Conservation (phyloP, 1,140 invertebrate genomes). For the Microplitis mediator region DNA sequence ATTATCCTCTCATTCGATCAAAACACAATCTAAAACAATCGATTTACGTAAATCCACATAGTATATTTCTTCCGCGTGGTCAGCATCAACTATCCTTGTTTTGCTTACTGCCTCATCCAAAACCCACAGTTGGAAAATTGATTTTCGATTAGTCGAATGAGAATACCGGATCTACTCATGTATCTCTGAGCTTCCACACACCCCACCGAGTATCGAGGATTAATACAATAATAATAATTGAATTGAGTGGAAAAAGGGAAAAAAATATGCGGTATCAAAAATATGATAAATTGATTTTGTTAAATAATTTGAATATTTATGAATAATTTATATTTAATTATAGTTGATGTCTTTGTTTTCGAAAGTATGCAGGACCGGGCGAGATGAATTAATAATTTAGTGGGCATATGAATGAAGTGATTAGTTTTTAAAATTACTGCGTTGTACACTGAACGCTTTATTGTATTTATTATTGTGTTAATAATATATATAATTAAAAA, state of each 20-base stretch:
- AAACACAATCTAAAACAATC: conserved; percentile 36
- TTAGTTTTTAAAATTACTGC: no score
- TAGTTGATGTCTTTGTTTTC: no score
- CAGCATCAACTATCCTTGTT: conserved; percentile 20
- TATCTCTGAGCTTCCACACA: conserved; percentile 2
- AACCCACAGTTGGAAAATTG: conserved; percentile 22
- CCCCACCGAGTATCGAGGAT: conserved; percentile 12
- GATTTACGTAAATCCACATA: conserved; percentile 28
- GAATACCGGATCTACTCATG: neutral
- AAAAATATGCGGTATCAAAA: no score
- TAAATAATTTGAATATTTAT: neutral
- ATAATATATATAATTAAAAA: neutral
- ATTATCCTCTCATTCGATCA: conserved; percentile 23
- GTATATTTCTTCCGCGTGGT: conserved; percentile 23
- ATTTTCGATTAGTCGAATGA: conserved; percentile 31
- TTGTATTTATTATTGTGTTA: no score
- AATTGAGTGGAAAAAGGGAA: neutral
- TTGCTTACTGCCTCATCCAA: neutral
- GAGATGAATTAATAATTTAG: no score
- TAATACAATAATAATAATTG: conserved; percentile 21
- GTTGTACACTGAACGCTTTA: no score
- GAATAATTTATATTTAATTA: neutral
- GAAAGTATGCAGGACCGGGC: no score
- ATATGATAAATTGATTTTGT: neutral
- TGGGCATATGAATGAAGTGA: no score